Conservation (phyloP, 2,797 vertebrate species). For the Spinus pinus region DNA sequence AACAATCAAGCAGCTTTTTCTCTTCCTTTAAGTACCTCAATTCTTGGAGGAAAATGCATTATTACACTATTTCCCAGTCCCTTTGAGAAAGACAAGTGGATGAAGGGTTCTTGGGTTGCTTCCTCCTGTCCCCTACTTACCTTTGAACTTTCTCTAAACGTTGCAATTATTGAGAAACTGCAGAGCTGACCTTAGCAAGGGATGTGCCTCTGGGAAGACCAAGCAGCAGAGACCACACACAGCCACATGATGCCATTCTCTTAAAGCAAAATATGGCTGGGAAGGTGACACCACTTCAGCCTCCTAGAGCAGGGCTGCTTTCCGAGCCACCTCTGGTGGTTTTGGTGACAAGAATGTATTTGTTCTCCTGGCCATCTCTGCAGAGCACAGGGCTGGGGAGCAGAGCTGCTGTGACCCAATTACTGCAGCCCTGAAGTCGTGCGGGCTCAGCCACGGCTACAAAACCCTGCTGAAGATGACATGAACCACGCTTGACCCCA, state of each 20-base stretch:
- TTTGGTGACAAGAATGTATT: background rate
- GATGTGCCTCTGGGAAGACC: background rate
- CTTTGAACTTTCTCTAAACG: background rate
- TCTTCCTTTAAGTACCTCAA: background rate
- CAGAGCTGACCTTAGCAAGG: background rate
- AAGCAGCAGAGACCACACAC: background rate
- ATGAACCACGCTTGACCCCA: background rate
- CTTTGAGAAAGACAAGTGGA: background rate
- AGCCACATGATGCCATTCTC: background rate
- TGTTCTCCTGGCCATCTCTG: background rate
- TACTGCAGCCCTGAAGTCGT: background rate
- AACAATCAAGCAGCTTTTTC: background rate
- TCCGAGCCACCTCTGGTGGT: background rate
- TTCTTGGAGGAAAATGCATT: background rate
- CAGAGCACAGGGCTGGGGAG: background rate
- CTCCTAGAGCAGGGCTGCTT: background rate
- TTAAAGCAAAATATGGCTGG: background rate
- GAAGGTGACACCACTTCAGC: background rate
- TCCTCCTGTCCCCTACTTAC: background rate
- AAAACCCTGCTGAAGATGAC: background rate
- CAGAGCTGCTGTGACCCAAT: background rate
- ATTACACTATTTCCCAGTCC: background rate
- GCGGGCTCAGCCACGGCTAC: background rate
- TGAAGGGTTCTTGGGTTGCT: background rate
- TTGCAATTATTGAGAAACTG: background rate